Base-by-base conservation (phyloP, 2,797 vertebrate genomes). In the Rousettus madagascariensis region DNA sequence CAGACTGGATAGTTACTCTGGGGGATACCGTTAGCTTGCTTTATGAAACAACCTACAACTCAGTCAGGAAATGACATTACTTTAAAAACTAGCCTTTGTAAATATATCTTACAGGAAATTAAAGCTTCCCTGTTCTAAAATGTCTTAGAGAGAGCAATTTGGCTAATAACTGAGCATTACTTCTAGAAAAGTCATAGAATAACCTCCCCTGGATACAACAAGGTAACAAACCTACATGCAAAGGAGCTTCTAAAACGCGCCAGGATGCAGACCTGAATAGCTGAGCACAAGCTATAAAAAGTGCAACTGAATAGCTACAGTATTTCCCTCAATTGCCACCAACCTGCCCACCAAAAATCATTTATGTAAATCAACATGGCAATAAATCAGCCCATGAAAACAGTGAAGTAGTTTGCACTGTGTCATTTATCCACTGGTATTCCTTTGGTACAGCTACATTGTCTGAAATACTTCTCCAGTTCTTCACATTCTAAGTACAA, bases 101-200 rank as follows among this genome's bases (percentile, higher is more conserved):
- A 97, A 78, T 85, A 68, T 46, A 38, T 55, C 63, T 88, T 85
- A 28, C 5, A 93, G 36, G 33, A 84, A 95, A 91, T 77, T 82
- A 89, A 80, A 86, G 65, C 9, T 51, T 90, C 65, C 71, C 41
- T 94, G 38, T 92, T 91, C 91, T 69, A 61, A 90, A 94, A 92
- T 46, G 43, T 95, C 87, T 82, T 88, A 38, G 88, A 90, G 74
- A 93, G 75, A 96, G 36, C 4, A 84, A 79, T 66, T 38, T 94
- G 74, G 75, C 63, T 88, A 90, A 61, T 26, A 91, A 84, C 6
- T 78, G 55, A 91, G 17, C 17, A 75, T 88, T 92, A 92, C 55
- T 95, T 94, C 89, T 85, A 94, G 95, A 93, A 95, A 94, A 90
- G 78, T 94, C 69, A 91, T 78, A 95, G 28, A 86, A 71, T n/a